phyloP scores from a whole-genome alignment of 2,797 vertebrate genomes.

The Sylvilagus floridanus region DNA sequence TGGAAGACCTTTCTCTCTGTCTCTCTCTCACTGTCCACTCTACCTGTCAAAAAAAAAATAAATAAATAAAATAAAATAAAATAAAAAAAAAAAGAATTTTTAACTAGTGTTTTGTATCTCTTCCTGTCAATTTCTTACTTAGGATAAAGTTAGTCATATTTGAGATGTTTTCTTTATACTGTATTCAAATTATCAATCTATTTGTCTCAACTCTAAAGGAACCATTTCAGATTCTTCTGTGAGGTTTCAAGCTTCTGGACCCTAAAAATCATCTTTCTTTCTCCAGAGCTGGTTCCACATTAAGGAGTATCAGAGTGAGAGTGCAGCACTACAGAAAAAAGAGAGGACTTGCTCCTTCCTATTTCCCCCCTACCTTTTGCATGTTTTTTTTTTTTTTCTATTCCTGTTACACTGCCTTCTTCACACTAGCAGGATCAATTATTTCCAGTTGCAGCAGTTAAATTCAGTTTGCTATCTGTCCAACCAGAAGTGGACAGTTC shows the following conservation, averaged over 20 bases:
- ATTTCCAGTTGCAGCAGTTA: background rate
- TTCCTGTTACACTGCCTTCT: background rate
- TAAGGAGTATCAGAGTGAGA: background rate
- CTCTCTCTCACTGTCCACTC: too few species aligned
- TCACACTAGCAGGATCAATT: background rate
- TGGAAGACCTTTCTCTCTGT: too few species aligned
- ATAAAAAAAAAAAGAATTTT: too few species aligned
- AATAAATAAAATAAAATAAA: too few species aligned
- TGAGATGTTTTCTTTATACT: background rate
- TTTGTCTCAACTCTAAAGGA: background rate
- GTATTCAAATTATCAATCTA: background rate
- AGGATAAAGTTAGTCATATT: background rate
- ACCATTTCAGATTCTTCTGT: background rate
- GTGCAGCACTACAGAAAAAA: background rate
- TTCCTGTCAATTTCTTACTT: background rate
- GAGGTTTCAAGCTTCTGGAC: background rate
- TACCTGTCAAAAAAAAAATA: too few species aligned
- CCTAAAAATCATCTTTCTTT: background rate
- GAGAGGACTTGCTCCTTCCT: background rate
- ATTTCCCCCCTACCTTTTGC: background rate
- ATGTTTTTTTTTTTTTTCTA: background rate
- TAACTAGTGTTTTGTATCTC: background rate
- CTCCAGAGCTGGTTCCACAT: background rate
- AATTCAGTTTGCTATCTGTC: background rate
- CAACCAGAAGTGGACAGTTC: background rate